Conservation (phyloP, 2,888 invertebrate genomes). For the Apeira syringaria region DNA sequence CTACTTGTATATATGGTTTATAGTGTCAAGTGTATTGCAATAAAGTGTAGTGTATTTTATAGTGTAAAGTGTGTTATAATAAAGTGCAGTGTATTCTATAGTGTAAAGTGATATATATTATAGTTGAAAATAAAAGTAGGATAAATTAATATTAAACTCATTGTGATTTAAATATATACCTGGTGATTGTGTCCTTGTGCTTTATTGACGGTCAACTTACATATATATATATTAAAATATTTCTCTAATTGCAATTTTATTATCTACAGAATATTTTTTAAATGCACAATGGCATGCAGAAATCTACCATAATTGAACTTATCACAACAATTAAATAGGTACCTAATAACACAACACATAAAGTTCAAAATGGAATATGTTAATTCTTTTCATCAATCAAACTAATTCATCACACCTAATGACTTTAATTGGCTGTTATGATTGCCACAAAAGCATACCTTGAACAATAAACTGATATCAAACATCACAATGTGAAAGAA, state of each 20-base stretch:
- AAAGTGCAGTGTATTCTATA: too few species aligned
- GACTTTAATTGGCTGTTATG: constrained; percentile 53
- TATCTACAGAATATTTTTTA: neutral
- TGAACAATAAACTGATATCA: constrained; percentile 30
- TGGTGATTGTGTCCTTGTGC: too few species aligned
- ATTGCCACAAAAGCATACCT: constrained; percentile 30
- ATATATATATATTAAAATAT: too few species aligned
- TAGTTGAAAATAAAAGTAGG: too few species aligned
- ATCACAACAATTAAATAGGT: constrained; percentile 4
- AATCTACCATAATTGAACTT: neutral
- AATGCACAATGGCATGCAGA: neutral
- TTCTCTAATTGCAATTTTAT: neutral
- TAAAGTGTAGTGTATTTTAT: too few species aligned
- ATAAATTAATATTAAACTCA: too few species aligned
- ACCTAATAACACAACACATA: neutral
- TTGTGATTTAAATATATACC: too few species aligned
- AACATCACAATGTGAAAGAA: constrained; percentile 27
- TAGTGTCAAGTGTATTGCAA: too few species aligned
- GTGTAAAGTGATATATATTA: too few species aligned
- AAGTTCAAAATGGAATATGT: constrained; percentile 4
- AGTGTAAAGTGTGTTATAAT: too few species aligned
- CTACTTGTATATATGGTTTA: too few species aligned
- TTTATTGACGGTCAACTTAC: too few species aligned
- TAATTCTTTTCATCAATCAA: neutral
- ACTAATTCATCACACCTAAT: constrained; percentile 5